Evolutionary conservation across 2,797 vertebrate genomes (phyloP), one percentile per base, ranked within the genome.

Genomic region (Nyctibius grandis): DNA sequence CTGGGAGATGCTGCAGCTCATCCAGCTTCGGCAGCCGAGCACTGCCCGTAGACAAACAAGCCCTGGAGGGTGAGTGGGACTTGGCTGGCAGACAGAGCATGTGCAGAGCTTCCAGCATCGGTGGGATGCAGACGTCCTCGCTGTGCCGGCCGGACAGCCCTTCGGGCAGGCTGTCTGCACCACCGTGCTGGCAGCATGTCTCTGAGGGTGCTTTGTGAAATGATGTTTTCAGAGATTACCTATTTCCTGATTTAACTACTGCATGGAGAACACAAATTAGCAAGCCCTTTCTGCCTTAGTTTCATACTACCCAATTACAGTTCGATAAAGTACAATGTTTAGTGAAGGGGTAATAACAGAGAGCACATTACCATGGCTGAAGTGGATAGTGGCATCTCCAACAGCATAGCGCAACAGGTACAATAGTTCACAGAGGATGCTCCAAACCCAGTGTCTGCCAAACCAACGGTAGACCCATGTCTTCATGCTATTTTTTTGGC

Each of bases 31-130:
- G 95, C 90, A 91, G 91, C 91, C 20, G 60, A 79, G 94, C 33
- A 86, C 91, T 42, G 91, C 89, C 91, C 17, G 94, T 91, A 95
- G 95, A 92, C 89, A 93, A 91, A 93, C 79, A 92, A 95, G 96
- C 91, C 96, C 97, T 70, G 60, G 89, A 85, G 95, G 78, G 96
- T 80, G 97, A 97, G 97, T 95, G 96, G 93, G 95, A 93, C 91
- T 88, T 53, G 92, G 81, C 69, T 51, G 86, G 89, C 95, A 67
- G 64, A 98, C 96, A 4, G 98, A 98, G 98, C 98, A 98, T 98
- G 98, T 98, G 98, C 98, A n/a, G 88, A 96, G 91, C 94, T 85
- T 96, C 76, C 94, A 68, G 85, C 80, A 83, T 97, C 95, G 96
- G 80, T 74, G 48, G 89, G 89, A 69, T 73, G 92, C 80, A 36